Evolutionary conservation across 2,113 vertebrate species (phyloP).

Genomic region (Scytalopus superciliaris): DNA sequence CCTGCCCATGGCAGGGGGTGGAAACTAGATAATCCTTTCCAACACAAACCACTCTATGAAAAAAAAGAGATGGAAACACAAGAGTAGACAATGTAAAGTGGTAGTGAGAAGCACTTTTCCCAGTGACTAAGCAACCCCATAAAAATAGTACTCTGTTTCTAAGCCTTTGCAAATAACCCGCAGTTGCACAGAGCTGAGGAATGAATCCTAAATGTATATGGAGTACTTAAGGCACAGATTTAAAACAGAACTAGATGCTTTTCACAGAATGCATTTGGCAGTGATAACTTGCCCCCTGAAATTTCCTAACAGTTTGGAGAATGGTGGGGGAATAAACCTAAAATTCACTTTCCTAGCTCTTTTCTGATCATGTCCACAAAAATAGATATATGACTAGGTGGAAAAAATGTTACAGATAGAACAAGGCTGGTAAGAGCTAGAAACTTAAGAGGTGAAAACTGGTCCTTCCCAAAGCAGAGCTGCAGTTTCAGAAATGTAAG

Average conservation of each 20-base stretch:
- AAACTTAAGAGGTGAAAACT: background rate
- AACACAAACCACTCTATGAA: background rate
- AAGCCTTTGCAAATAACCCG: background rate
- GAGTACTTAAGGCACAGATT: background rate
- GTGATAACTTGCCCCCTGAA: background rate
- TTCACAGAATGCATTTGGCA: background rate
- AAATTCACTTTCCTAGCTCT: background rate
- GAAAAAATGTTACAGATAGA: background rate
- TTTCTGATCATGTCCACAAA: background rate
- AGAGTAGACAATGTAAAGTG: background rate
- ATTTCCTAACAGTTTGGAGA: background rate
- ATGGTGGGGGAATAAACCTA: background rate
- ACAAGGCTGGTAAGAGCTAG: background rate
- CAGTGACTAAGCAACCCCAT: background rate
- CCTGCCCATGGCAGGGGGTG: background rate
- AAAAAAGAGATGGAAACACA: background rate
- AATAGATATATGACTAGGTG: fast-evolving
- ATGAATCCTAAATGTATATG: background rate
- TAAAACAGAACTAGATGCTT: background rate
- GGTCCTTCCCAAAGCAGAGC: background rate
- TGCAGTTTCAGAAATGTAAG: background rate
- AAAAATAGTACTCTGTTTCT: background rate
- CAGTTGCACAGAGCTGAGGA: background rate
- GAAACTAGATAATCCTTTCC: background rate
- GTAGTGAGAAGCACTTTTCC: background rate